Conservation (phyloP, 2,888 invertebrate genomes). For the Polyploca ridens region DNA sequence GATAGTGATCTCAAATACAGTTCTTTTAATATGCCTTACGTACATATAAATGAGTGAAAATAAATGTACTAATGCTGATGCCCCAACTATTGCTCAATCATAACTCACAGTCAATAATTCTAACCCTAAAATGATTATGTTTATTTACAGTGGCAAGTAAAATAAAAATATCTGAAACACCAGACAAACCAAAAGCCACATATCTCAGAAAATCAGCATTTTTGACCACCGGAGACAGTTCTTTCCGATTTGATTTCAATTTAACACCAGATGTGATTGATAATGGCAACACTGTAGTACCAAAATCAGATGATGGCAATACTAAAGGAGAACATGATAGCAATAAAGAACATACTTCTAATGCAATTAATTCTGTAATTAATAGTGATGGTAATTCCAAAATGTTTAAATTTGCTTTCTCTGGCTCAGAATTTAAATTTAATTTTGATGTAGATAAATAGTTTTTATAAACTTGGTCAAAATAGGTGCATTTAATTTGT, state of each 20-base stretch:
- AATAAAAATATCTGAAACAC: conserved; percentile 82
- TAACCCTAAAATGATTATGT: conserved; percentile 8
- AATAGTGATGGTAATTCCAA: conserved; percentile 41
- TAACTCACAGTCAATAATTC: no score
- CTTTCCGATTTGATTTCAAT: conserved; percentile 83
- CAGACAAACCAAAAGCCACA: conserved; percentile 84
- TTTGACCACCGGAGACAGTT: conserved; percentile 75
- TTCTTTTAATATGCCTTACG: background rate
- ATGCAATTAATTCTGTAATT: conserved; percentile 29
- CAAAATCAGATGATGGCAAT: conserved; percentile 20
- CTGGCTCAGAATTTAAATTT: conserved; percentile 86
- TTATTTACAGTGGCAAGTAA: conserved; percentile 81
- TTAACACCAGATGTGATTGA: conserved; percentile 55
- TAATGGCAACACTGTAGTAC: conserved; percentile 32
- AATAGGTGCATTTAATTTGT: conserved; percentile 7
- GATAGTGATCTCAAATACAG: no score
- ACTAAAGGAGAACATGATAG: conserved; percentile 18
- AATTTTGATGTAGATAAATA: conserved; percentile 82
- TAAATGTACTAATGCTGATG: no score
- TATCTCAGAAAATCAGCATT: conserved; percentile 88
- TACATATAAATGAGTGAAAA: background rate
- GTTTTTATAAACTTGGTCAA: conserved; percentile 30
- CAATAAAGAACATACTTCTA: conserved; percentile 16
- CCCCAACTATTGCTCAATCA: no score
- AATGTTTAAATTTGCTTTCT: conserved; percentile 69